A percentile compares a stretch with the other conserved stretches of the same genome.
Evolutionary conservation across 2,888 invertebrate species (phyloP).

Genomic region (Oasisia sp.): DNA sequence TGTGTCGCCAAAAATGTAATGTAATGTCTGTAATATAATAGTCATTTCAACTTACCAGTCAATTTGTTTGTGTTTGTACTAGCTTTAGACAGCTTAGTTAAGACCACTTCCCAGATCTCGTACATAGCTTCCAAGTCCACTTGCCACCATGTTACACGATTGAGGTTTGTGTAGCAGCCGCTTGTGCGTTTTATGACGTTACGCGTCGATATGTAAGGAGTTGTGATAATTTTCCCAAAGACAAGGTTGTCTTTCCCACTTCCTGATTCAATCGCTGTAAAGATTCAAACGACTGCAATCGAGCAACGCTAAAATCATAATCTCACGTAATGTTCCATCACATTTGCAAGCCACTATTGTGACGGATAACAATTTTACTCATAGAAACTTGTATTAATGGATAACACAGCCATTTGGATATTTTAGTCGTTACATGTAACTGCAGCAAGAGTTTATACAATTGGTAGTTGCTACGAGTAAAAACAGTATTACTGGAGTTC

Average conservation of each 20-base stretch:
- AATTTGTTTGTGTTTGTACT: too few relatives aligned
- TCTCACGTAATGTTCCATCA: neutral
- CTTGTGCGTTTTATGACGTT: neutral
- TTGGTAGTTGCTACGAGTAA: too few relatives aligned
- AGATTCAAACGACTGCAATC: neutral
- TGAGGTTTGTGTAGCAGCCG: neutral
- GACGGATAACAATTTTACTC: too few relatives aligned
- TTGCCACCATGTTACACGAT: neutral
- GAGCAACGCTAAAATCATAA: neutral
- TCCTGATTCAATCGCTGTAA: neutral
- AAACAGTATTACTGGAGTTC: too few relatives aligned
- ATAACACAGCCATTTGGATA: too few relatives aligned
- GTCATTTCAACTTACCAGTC: neutral
- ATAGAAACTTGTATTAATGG: too few relatives aligned
- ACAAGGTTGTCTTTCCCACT: neutral
- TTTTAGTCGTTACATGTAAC: too few relatives aligned
- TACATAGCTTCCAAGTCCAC: neutral
- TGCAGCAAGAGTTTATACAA: too few relatives aligned
- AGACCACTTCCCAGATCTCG: neutral
- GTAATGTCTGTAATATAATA: too few relatives aligned
- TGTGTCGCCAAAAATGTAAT: too few relatives aligned
- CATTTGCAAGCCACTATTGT: too few relatives aligned
- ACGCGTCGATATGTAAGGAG: neutral
- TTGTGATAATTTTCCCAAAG: neutral
- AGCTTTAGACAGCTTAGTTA: neutral